Percentiles rank a stretch among this genome's conserved stretches.
These are phyloP conservation scores for Sitta carolinensis DNA, from an alignment of 2,797 vertebrate genomes.

Conservation along the genomic window DNA sequence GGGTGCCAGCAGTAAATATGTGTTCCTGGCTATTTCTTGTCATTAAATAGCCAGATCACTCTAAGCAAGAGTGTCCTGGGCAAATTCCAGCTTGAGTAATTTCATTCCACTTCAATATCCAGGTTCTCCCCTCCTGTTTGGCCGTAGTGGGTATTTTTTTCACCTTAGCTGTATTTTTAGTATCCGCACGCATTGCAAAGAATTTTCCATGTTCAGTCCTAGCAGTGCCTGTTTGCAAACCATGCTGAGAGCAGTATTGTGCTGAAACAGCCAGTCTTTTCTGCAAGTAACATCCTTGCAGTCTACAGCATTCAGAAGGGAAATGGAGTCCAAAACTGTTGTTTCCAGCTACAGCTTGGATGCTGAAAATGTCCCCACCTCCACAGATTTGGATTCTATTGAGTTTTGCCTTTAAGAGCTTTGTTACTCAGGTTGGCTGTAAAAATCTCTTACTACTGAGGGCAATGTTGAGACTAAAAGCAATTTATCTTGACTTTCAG, in stretches of 20 bases:
- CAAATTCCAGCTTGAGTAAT: constrained; percentile 44
- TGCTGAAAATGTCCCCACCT: not conserved
- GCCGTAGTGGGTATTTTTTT: not conserved
- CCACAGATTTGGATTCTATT: not conserved
- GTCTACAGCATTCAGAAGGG: not conserved
- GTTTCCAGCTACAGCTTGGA: not conserved
- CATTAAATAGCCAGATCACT: constrained; percentile 32
- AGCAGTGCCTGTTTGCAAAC: not conserved
- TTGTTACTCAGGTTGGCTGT: not conserved
- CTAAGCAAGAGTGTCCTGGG: constrained; percentile 8
- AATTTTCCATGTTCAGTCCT: not conserved
- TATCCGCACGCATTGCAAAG: not conserved
- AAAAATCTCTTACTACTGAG: not conserved
- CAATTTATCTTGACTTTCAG: constrained; percentile 32
- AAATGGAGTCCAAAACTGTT: not conserved
- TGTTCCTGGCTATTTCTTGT: constrained; percentile 30
- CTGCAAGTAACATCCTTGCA: not conserved
- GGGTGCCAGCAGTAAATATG: not conserved
- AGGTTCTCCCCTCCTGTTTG: constrained; percentile 15
- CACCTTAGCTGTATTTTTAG: constrained; percentile 51
- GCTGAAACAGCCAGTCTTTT: not conserved
- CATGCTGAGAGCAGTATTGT: not conserved
- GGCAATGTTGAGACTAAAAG: not conserved
- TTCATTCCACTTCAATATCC: constrained; percentile 8
- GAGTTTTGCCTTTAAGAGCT: not conserved